Evolutionary conservation across 92 coral and sea anemone genomes (phyloP).

Genomic region (Parazoanthus darwini): DNA sequence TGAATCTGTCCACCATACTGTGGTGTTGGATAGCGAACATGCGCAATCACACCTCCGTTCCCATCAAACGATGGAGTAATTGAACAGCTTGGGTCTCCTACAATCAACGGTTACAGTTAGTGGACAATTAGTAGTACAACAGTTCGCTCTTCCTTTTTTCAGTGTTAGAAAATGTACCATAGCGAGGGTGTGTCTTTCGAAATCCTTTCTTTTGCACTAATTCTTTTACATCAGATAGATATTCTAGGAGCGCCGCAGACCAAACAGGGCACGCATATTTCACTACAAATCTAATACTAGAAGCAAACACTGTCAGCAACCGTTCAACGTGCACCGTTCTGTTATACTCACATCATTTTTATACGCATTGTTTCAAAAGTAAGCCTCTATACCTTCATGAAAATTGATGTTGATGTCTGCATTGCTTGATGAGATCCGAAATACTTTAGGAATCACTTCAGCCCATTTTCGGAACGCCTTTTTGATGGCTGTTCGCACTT

Average conservation of each 20-base stretch:
- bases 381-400: conserved; percentile 49
- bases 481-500: conserved; percentile 23
- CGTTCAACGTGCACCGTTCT: too few relatives aligned
- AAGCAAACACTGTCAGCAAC: too few relatives aligned
- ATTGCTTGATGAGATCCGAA: conserved; percentile 8
- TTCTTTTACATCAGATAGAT: too few relatives aligned
- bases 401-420: conserved; percentile 54
- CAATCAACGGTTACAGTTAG: background rate
- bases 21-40: conserved; percentile 63
- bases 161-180: too few relatives aligned
- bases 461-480: conserved; percentile 60
- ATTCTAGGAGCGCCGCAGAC: too few relatives aligned
- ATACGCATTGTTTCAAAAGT: too few relatives aligned
- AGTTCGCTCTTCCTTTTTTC: too few relatives aligned
- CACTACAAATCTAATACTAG: too few relatives aligned
- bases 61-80: conserved; percentile 66
- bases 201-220: too few relatives aligned
- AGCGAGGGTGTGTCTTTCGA: too few relatives aligned
- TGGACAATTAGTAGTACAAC: background rate
- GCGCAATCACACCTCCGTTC: conserved; percentile 60
- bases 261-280: too few relatives aligned
- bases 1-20: conserved; percentile 73
- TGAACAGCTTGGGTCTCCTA: background rate
- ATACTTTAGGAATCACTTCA: conserved; percentile 52
- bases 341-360: too few relatives aligned